Percentiles rank a stretch among this genome's conserved stretches.
Conservation (phyloP, 2,797 vertebrate species). For the Chaetodon trifasciatus region DNA sequence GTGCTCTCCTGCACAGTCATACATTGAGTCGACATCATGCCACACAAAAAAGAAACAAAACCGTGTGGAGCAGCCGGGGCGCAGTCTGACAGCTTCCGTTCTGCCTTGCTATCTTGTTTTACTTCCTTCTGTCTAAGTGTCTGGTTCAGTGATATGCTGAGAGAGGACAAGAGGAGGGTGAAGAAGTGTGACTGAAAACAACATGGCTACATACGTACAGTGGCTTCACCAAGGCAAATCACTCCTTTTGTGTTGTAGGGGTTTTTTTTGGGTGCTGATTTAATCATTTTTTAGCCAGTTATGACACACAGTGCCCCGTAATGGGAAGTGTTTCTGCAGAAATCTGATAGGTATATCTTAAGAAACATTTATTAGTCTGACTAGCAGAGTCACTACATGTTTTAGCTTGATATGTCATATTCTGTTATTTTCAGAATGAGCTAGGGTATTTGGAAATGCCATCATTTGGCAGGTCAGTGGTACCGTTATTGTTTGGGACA, state of each 20-base stretch:
- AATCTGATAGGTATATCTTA: no score
- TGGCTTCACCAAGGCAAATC: not conserved
- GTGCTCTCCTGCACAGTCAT: constrained; percentile 5
- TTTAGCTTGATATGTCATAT: not conserved
- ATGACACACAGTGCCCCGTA: not conserved
- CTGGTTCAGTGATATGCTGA: constrained; percentile 19
- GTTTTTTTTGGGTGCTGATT: not conserved
- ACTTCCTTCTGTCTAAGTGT: constrained; percentile 57
- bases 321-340: not conserved
- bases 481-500: not conserved
- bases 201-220: not conserved
- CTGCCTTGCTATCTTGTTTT: constrained; percentile 18
- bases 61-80: constrained; percentile 6
- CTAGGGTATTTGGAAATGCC: not conserved
- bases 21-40: not conserved
- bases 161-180: not conserved
- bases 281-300: not conserved
- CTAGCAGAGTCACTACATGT: not conserved
- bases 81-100: constrained; percentile 31
- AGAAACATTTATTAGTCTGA: no score
- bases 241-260: no score
- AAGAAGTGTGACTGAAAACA: constrained; percentile 21
- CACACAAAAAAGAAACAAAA: not conserved
- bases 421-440: no score
- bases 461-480: not conserved